phyloP scores from a whole-genome alignment of 2,113 vertebrate species.

The Carassius auratus region DNA sequence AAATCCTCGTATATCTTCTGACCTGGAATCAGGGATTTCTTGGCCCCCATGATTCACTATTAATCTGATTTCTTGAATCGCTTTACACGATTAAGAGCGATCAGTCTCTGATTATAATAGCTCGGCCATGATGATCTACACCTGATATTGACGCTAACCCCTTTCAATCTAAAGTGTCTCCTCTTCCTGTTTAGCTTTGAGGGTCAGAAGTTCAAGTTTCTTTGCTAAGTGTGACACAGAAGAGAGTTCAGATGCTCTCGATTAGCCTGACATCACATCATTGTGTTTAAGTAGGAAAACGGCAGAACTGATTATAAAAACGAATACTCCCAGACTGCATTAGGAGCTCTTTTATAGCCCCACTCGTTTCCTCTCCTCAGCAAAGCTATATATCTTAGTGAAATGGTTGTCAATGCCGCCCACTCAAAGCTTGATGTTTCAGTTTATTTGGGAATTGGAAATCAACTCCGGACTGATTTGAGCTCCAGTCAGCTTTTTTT shows the following conservation, averaged over 20 bases:
- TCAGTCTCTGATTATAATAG: slow-evolving; percentile 25
- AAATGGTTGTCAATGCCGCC: neutral
- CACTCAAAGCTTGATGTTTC: slow-evolving; percentile 1
- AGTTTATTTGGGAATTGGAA: slow-evolving; percentile 47
- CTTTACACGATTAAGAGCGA: neutral
- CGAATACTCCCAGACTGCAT: slow-evolving; percentile 62
- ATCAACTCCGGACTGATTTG: slow-evolving; percentile 42
- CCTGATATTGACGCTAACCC: slow-evolving; percentile 18
- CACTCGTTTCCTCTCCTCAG: slow-evolving; percentile 38
- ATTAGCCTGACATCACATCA: slow-evolving; percentile 67
- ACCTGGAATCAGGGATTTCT: neutral
- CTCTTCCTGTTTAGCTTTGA: slow-evolving; percentile 1
- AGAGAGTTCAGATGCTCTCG: slow-evolving; percentile 66
- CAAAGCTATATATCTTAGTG: slow-evolving; percentile 31
- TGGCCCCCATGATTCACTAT: neutral
- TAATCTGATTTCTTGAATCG: neutral
- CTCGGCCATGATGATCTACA: neutral
- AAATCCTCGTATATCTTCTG: neutral
- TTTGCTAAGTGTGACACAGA: slow-evolving; percentile 54
- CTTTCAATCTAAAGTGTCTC: neutral
- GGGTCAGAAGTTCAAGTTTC: slow-evolving; percentile 54
- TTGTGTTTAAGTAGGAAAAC: slow-evolving; percentile 55
- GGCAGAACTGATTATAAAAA: slow-evolving; percentile 54
- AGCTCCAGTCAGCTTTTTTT: neutral
- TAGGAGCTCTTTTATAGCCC: slow-evolving; percentile 53